phyloP scores from a whole-genome alignment of 2,888 invertebrate genomes.

The Cinara cedri region DNA sequence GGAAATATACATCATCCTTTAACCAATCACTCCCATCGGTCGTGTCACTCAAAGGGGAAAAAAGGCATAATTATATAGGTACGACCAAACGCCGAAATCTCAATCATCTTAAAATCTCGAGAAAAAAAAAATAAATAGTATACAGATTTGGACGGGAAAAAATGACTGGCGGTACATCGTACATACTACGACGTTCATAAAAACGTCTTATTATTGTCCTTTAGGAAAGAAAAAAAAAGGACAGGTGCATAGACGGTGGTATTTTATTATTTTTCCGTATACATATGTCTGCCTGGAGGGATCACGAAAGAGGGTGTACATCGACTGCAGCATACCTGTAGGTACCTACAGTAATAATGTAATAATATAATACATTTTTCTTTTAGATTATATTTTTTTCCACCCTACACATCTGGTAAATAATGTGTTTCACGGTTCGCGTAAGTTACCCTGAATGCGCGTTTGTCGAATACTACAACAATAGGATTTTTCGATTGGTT shows the following conservation, averaged over 20 bases:
- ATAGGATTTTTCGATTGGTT: conserved; percentile 34
- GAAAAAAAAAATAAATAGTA: background rate
- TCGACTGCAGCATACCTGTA: background rate
- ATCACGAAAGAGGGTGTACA: background rate
- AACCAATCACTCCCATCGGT: too few relatives aligned
- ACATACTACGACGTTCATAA: background rate
- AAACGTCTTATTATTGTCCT: conserved; percentile 30
- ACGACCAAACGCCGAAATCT: too few relatives aligned
- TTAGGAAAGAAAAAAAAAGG: conserved; percentile 14
- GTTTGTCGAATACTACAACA: conserved; percentile 17
- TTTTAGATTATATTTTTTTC: conserved; percentile 30
- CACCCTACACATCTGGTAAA: conserved; percentile 33
- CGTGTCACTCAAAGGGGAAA: too few relatives aligned
- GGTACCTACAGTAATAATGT: background rate
- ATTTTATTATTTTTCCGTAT: background rate
- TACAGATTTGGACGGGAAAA: background rate
- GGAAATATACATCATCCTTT: too few relatives aligned
- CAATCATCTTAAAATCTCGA: too few relatives aligned
- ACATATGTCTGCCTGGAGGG: background rate
- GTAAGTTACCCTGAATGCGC: conserved; percentile 27
- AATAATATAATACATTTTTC: conserved; percentile 34
- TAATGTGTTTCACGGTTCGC: conserved; percentile 39
- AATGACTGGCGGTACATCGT: background rate
- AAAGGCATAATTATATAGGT: too few relatives aligned
- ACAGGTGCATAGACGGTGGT: conserved; percentile 36